phyloP scores from a whole-genome alignment of 2,113 vertebrate genomes.

The Cyprinodon variegatus region DNA sequence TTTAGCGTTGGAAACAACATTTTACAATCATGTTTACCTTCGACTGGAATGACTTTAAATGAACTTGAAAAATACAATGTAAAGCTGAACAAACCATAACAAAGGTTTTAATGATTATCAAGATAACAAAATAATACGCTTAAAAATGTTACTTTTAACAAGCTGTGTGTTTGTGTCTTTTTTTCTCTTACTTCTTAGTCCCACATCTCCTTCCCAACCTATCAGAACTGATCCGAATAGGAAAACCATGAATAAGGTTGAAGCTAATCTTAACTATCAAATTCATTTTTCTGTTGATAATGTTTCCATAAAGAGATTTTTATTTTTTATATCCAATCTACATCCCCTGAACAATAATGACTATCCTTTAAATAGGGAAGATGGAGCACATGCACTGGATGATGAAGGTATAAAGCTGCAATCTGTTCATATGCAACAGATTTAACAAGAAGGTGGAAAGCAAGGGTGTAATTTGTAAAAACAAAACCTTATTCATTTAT shows the following conservation, averaged over 20 bases:
- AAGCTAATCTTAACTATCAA: constrained; percentile 54
- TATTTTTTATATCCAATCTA: constrained; percentile 70
- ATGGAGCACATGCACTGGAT: constrained; percentile 32
- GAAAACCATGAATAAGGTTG: constrained; percentile 18
- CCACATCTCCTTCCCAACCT: neutral
- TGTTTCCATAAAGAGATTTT: constrained; percentile 57
- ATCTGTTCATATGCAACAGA: constrained; percentile 45
- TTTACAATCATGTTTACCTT: constrained; percentile 86
- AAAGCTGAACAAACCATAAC: constrained; percentile 79
- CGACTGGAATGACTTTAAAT: constrained; percentile 84
- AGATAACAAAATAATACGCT: constrained; percentile 79
- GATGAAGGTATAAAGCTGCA: constrained; percentile 47
- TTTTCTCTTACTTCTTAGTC: constrained; percentile 21
- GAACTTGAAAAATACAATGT: constrained; percentile 83
- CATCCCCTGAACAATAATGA: constrained; percentile 51
- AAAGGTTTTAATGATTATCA: constrained; percentile 81
- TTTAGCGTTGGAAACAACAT: constrained; percentile 84
- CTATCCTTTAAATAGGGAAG: constrained; percentile 54
- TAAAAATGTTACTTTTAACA: constrained; percentile 80
- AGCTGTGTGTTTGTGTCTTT: constrained; percentile 68
- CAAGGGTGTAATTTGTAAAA: too few species aligned
- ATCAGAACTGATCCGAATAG: constrained; percentile 36
- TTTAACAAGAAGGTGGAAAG: constrained; percentile 18
- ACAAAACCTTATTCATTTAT: too few species aligned
- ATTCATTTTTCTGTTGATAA: constrained; percentile 65